Percentiles rank a stretch among this genome's conserved stretches.
Conservation (phyloP, 2,888 invertebrate genomes). For the Parasteatoda lunata region DNA sequence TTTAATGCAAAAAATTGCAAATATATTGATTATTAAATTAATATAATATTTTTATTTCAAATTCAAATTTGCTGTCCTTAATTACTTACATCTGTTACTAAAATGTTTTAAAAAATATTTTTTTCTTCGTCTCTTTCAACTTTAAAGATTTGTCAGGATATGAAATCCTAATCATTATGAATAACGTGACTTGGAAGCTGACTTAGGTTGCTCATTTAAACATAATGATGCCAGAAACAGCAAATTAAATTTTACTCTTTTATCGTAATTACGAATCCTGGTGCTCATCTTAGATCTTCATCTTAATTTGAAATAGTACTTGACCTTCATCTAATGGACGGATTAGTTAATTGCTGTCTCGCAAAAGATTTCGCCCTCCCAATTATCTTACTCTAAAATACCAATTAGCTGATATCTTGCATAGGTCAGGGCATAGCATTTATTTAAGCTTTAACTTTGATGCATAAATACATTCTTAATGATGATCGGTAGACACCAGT, state of each 20-base stretch:
- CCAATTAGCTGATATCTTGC: background rate
- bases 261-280: background rate
- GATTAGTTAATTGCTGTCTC: background rate
- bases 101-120: background rate
- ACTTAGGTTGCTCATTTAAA: background rate
- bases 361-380: background rate
- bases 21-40: too few relatives aligned
- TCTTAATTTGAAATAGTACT: background rate
- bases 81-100: background rate
- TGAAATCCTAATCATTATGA: background rate
- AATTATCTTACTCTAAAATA: slow-evolving; percentile 1
- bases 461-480: too few relatives aligned
- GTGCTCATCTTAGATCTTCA: background rate
- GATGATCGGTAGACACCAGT: too few relatives aligned
- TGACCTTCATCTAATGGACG: background rate
- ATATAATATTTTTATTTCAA: background rate
- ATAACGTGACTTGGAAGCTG: too few relatives aligned
- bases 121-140: too few relatives aligned
- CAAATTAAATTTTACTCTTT: background rate
- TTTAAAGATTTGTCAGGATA: background rate
- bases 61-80: background rate
- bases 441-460: too few relatives aligned
- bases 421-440: too few relatives aligned
- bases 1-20: too few relatives aligned
- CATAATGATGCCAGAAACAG: background rate